A percentile compares a stretch with the other conserved stretches of the same genome.
These are phyloP conservation scores for Pantherophis vulpinus DNA, from an alignment of 2,797 vertebrate species.

Conservation along the genomic window DNA sequence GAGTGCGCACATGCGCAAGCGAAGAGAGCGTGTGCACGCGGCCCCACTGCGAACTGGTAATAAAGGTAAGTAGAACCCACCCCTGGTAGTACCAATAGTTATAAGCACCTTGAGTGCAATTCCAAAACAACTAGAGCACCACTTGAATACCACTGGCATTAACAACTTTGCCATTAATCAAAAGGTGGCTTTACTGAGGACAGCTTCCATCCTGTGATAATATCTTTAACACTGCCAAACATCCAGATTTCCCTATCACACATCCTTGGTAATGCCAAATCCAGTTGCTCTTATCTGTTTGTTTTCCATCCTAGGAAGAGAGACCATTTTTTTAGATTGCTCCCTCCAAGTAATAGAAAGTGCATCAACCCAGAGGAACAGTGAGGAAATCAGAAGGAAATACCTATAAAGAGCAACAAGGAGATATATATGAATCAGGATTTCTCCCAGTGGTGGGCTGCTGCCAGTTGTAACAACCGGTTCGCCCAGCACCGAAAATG, in stretches of 20 bases:
- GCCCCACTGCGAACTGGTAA: no score
- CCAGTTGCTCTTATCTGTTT: not conserved
- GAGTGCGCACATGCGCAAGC: no score
- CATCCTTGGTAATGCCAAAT: not conserved
- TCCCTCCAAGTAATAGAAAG: not conserved
- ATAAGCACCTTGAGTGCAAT: no score
- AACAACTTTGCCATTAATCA: not conserved
- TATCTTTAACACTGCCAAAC: not conserved
- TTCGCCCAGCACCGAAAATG: no score
- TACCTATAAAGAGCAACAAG: not conserved
- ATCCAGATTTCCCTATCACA: not conserved
- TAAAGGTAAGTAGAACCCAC: no score
- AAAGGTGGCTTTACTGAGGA: not conserved
- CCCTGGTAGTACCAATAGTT: no score
- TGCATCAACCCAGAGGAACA: not conserved
- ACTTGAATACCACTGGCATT: no score
- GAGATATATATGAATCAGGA: not conserved
- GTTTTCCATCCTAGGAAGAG: not conserved
- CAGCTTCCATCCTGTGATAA: not conserved
- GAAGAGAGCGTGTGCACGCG: no score
- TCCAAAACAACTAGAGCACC: no score
- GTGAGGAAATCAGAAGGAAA: not conserved
- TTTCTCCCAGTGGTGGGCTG: not conserved
- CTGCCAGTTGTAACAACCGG: no score
- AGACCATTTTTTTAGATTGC: not conserved